Conservation (phyloP, 2,888 invertebrate genomes). For the Electrophaes corylata region DNA sequence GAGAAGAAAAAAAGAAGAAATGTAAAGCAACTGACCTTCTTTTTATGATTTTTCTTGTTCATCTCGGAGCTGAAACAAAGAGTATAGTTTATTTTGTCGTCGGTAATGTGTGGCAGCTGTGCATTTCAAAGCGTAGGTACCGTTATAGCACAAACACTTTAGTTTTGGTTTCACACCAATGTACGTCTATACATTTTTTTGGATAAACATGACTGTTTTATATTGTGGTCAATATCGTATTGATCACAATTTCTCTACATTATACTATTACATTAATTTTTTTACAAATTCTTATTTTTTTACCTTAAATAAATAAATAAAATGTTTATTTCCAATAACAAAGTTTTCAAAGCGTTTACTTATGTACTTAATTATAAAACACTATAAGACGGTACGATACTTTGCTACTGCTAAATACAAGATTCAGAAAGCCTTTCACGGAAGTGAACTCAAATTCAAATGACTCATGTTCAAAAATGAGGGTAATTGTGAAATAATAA, state of each 20-base stretch:
- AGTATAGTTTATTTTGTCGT: conserved; percentile 27
- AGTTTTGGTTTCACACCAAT: background rate
- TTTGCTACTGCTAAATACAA: too few relatives aligned
- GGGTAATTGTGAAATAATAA: conserved; percentile 31
- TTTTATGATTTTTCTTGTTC: conserved; percentile 78
- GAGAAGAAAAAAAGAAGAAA: too few relatives aligned
- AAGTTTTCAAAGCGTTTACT: too few relatives aligned
- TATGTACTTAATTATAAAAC: too few relatives aligned
- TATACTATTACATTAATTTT: too few relatives aligned
- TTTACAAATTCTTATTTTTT: too few relatives aligned
- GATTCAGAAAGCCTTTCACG: background rate
- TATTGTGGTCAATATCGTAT: too few relatives aligned
- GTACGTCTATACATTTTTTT: background rate
- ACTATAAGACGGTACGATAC: too few relatives aligned
- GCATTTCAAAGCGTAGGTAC: conserved; percentile 32
- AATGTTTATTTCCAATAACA: too few relatives aligned
- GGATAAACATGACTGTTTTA: background rate
- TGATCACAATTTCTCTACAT: too few relatives aligned
- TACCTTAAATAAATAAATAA: too few relatives aligned
- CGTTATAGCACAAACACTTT: conserved; percentile 5
- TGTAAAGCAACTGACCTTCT: conserved; percentile 59
- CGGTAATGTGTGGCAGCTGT: conserved; percentile 42
- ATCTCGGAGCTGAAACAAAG: conserved; percentile 65
- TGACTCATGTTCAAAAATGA: conserved; percentile 22
- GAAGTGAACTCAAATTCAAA: conserved; percentile 16